Conservation (phyloP, 2,113 vertebrate genomes). For the Mastomys natalensis region DNA sequence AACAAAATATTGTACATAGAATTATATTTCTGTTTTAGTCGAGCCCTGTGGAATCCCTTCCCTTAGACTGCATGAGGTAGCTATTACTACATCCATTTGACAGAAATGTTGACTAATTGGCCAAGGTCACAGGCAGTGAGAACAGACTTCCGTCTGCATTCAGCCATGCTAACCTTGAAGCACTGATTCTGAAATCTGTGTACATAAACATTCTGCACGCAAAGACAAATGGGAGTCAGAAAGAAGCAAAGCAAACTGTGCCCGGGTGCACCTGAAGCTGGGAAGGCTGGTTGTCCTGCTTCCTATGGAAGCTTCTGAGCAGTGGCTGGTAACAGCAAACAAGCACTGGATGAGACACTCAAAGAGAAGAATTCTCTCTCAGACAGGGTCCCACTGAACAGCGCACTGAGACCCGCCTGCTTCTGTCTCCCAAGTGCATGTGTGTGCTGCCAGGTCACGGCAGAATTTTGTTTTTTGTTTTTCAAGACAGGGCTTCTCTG, state of each 20-base stretch:
- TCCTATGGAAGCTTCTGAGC: too few relatives aligned
- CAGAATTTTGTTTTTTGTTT: neutral
- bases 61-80: fast-evolving
- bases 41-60: too few relatives aligned
- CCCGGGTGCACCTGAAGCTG: neutral
- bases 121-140: neutral
- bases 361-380: neutral
- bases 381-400: neutral
- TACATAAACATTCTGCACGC: neutral
- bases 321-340: neutral
- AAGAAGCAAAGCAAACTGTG: neutral
- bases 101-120: neutral
- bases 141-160: neutral
- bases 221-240: neutral
- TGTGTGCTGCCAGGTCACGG: neutral
- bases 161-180: neutral
- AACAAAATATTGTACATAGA: neutral
- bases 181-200: neutral
- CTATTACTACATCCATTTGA: neutral
- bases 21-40: neutral
- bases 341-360: neutral
- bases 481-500: neutral
- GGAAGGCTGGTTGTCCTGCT: too few relatives aligned
- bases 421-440: neutral
- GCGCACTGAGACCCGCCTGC: neutral